Evolutionary conservation across 2,113 vertebrate genomes (phyloP).

Genomic region (Pygoscelis adeliae): DNA sequence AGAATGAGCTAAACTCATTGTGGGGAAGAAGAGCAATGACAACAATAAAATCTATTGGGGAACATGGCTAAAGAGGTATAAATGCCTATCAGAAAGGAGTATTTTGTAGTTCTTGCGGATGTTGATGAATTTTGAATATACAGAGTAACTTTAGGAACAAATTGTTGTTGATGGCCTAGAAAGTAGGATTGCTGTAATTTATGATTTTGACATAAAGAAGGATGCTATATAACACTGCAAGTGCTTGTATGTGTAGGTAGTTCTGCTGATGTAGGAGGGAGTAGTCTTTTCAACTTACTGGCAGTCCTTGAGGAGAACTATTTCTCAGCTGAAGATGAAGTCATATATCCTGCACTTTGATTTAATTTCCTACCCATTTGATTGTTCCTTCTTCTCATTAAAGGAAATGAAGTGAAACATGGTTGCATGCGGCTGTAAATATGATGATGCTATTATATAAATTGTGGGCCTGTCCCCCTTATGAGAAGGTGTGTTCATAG

Average conservation of each 20-base stretch:
- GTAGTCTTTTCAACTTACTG: not conserved
- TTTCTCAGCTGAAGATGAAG: not conserved
- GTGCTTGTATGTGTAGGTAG: not conserved
- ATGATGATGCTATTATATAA: not conserved
- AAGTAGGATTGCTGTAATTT: not conserved
- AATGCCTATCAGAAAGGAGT: not conserved
- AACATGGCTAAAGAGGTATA: not conserved
- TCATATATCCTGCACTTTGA: not conserved
- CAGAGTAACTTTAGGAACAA: not conserved
- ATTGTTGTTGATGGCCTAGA: not conserved
- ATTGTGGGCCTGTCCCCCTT: not conserved
- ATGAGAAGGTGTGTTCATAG: not conserved
- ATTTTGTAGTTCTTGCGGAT: not conserved
- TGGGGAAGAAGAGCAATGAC: not conserved
- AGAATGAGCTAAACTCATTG: conserved; percentile 3
- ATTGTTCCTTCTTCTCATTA: not conserved
- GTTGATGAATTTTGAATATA: conserved; percentile 1
- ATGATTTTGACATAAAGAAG: not conserved
- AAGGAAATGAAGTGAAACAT: not conserved
- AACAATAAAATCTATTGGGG: not conserved
- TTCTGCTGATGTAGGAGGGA: not conserved
- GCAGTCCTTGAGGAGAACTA: not conserved
- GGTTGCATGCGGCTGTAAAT: not conserved
- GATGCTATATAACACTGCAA: not conserved
- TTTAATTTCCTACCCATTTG: not conserved